Percentiles rank a stretch among this genome's conserved stretches.
Conservation (phyloP, 1,140 invertebrate species). For the Rhynchophorus ferrugineus region DNA sequence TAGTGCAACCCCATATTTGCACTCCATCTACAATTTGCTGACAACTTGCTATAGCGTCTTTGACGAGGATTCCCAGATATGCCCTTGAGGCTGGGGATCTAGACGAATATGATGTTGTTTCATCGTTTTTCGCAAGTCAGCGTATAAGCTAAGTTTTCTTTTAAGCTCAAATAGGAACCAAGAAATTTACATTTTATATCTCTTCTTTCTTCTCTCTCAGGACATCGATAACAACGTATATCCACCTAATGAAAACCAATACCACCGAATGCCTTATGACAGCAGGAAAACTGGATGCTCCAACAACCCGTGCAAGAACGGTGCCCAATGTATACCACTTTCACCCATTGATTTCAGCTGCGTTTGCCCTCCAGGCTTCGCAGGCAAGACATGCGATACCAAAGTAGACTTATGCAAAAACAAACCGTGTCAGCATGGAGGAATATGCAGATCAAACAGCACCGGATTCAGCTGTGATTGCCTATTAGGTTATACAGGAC, state of each 20-base stretch:
- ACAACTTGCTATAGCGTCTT: no score
- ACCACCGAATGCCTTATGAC: conserved; percentile 19
- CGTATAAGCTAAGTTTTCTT: no score
- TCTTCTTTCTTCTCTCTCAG: no score
- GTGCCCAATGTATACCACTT: conserved; percentile 46
- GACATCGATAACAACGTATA: conserved; percentile 27
- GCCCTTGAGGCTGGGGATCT: no score
- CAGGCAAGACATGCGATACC: conserved; percentile 63
- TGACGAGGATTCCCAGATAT: no score
- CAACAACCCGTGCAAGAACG: conserved; percentile 51
- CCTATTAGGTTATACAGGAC: conserved; percentile 65
- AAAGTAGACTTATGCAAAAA: conserved; percentile 50
- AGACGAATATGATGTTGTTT: no score
- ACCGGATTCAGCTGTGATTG: conserved; percentile 69
- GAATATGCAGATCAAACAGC: conserved; percentile 59
- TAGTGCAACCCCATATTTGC: no score
- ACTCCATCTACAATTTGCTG: no score
- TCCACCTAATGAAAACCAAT: conserved; percentile 16
- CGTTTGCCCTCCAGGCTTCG: conserved; percentile 44
- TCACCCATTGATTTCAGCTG: conserved; percentile 45
- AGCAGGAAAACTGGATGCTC: conserved; percentile 41
- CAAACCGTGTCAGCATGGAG: conserved; percentile 72
- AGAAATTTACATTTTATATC: no score
- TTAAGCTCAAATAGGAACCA: no score
- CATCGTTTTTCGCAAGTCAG: no score